Conservation (phyloP, 2,797 vertebrate species). For the Rachycentron canadum region DNA sequence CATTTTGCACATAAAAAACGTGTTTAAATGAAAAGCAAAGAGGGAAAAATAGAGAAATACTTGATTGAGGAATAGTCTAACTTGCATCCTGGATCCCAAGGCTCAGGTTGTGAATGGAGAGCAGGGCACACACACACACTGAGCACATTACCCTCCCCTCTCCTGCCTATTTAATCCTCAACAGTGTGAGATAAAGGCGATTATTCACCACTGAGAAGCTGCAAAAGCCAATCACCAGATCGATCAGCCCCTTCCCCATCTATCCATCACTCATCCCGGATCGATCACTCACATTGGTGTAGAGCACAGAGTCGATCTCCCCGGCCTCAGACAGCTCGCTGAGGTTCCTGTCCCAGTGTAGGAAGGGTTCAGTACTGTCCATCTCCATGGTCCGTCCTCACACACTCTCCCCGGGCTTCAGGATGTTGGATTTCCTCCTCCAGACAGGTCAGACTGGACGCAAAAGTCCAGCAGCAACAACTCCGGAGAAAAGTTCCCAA, state of each 20-base stretch:
- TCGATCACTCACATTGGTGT: constrained; percentile 90
- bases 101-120: constrained; percentile 69
- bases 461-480: constrained; percentile 28
- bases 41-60: accelerated
- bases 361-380: constrained; percentile 89
- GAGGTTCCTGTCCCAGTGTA: constrained; percentile 95
- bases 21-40: background rate
- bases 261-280: background rate
- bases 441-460: constrained; percentile 16
- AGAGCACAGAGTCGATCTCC: constrained; percentile 89
- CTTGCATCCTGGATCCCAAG: constrained; percentile 75
- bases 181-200: constrained; percentile 17
- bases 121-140: constrained; percentile 53
- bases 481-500: constrained; percentile 57
- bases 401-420: background rate
- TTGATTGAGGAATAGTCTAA: background rate
- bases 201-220: background rate
- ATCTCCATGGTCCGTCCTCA: constrained; percentile 88
- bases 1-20: background rate
- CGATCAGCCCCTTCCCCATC: background rate
- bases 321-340: constrained; percentile 94
- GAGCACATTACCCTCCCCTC: background rate
- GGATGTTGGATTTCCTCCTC: background rate
- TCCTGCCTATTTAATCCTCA: background rate
- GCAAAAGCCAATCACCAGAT: constrained; percentile 19